These are phyloP conservation scores for Limnodromus scolopaceus DNA, from an alignment of 2,797 vertebrate genomes.

Conservation along the genomic window DNA sequence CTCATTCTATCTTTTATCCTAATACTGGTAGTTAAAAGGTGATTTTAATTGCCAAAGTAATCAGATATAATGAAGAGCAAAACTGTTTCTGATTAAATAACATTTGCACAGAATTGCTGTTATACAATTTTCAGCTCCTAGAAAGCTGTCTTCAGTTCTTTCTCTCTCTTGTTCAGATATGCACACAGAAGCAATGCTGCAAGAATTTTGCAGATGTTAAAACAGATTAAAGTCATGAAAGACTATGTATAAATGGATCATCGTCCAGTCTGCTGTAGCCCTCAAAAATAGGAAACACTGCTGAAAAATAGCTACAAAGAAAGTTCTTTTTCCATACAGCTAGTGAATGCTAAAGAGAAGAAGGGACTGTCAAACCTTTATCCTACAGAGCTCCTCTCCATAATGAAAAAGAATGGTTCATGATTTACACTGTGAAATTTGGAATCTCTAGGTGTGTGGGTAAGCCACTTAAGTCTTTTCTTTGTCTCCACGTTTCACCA, in stretches of 20 bases:
- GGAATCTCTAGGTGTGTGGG: neutral
- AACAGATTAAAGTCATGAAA: neutral
- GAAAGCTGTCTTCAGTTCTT: neutral
- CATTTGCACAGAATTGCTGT: slow-evolving; percentile 65
- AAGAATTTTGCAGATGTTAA: neutral
- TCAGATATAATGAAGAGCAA: slow-evolving; percentile 73
- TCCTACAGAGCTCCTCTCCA: neutral
- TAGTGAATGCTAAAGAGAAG: neutral
- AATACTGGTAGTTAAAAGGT: slow-evolving; percentile 66
- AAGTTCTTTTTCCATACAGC: neutral
- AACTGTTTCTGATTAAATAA: slow-evolving; percentile 78
- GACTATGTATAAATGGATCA: neutral
- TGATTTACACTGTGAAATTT: neutral
- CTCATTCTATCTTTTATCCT: slow-evolving; percentile 51
- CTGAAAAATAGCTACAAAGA: neutral
- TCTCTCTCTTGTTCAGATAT: neutral
- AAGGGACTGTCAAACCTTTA: neutral
- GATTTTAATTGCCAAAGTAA: slow-evolving; percentile 76
- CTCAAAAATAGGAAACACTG: neutral
- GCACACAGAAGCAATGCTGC: neutral
- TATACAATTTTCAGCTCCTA: neutral
- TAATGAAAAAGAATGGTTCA: neutral
- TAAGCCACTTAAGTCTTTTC: neutral
- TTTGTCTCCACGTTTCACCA: neutral
- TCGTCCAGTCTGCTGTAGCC: neutral